phyloP scores from a whole-genome alignment of 1,140 invertebrate species.

The Zaprionus tsacasi region DNA sequence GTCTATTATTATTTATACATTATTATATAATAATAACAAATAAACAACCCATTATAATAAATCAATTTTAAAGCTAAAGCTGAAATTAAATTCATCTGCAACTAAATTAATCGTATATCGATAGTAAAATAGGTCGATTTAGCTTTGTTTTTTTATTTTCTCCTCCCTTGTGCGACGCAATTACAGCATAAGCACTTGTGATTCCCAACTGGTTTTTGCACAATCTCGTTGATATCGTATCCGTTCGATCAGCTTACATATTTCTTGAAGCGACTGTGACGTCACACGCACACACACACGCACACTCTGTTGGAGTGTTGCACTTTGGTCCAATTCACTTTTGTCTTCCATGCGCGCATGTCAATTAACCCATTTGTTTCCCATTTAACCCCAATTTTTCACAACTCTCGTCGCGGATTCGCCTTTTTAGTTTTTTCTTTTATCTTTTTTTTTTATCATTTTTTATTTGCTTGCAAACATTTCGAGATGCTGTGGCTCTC shows the following conservation, averaged over 20 bases:
- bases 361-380: constrained; percentile 61
- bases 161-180: background rate
- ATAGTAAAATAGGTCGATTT: background rate
- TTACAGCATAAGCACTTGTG: constrained; percentile 7
- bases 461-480: constrained; percentile 41
- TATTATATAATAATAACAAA: too few relatives aligned
- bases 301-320: background rate
- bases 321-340: constrained; percentile 30
- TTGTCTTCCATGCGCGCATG: constrained; percentile 40
- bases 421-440: constrained; percentile 29
- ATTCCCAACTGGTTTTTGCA: constrained; percentile 3
- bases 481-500: constrained; percentile 36
- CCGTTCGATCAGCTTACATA: background rate
- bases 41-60: too few relatives aligned
- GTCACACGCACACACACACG: background rate
- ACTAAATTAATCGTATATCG: background rate
- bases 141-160: background rate
- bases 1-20: too few relatives aligned
- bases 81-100: background rate
- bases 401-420: constrained; percentile 38
- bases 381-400: constrained; percentile 64
- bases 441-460: constrained; percentile 20
- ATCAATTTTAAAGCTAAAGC: background rate
- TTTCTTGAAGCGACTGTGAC: background rate
- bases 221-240: background rate